phyloP scores from a whole-genome alignment of 1,140 invertebrate species.

The Phenacoccus solenopsis region DNA sequence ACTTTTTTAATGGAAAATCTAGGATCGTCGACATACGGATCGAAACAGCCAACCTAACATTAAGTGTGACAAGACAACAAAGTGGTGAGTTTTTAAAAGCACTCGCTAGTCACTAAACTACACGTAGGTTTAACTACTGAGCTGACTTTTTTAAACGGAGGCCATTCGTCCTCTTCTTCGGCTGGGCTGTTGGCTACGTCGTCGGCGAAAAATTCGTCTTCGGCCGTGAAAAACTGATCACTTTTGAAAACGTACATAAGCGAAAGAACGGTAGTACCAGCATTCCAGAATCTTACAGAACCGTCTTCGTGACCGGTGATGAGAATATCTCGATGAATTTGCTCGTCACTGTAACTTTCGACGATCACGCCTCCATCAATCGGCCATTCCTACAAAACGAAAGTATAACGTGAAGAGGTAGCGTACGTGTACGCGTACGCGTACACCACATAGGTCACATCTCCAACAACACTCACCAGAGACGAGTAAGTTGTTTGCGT shows the following conservation, averaged over 20 bases:
- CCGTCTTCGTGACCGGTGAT: slow-evolving; percentile 94
- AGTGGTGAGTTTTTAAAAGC: too few relatives aligned
- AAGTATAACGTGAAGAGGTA: too few relatives aligned
- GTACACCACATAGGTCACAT: too few relatives aligned
- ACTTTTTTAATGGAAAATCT: slow-evolving; percentile 86
- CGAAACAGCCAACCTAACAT: slow-evolving; percentile 70
- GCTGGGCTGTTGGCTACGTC: slow-evolving; percentile 37
- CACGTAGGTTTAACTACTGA: not conserved
- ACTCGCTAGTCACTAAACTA: too few relatives aligned
- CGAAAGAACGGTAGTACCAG: slow-evolving; percentile 60
- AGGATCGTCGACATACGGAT: slow-evolving; percentile 95
- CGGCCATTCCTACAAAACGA: slow-evolving; percentile 46
- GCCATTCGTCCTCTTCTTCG: slow-evolving; percentile 68
- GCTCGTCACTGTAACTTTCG: slow-evolving; percentile 9
- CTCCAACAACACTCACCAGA: slow-evolving; percentile 29
- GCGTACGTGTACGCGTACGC: too few relatives aligned
- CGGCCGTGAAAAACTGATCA: slow-evolving; percentile 58
- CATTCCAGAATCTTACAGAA: slow-evolving; percentile 88
- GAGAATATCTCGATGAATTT: slow-evolving; percentile 48
- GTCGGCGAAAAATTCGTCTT: slow-evolving; percentile 37
- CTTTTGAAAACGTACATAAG: slow-evolving; percentile 81
- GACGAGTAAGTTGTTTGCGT: slow-evolving; percentile 49
- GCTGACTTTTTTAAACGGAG: slow-evolving; percentile 76
- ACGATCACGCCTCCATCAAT: slow-evolving; percentile 48
- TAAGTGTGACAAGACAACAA: too few relatives aligned